Conservation (phyloP, 2,113 vertebrate species). For the Bostrychus sinensis region DNA sequence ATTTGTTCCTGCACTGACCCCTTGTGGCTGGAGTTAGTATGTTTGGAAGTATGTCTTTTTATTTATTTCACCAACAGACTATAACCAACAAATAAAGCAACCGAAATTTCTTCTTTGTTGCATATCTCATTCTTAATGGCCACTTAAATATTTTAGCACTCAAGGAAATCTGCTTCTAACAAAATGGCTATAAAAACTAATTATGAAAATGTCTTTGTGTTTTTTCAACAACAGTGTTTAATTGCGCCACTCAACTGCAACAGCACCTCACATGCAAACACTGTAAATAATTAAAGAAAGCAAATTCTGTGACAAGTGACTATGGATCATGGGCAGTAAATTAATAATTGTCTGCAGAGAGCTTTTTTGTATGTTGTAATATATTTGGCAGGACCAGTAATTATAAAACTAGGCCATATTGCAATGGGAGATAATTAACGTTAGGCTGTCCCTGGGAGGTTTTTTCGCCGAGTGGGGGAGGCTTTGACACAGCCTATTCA, state of each 20-base stretch:
- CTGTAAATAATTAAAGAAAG: conserved; percentile 60
- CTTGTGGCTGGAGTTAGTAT: too few species aligned
- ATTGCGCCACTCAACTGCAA: conserved; percentile 24
- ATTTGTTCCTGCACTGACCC: too few species aligned
- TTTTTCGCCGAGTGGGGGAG: conserved; percentile 66
- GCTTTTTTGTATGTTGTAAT: conserved; percentile 68
- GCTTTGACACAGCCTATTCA: conserved; percentile 85
- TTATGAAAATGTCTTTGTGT: conserved; percentile 31
- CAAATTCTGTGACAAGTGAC: conserved; percentile 36
- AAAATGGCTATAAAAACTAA: conserved; percentile 27
- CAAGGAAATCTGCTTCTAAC: neutral
- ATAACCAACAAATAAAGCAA: too few species aligned
- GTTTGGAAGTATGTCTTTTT: too few species aligned
- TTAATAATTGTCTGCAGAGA: conserved; percentile 60
- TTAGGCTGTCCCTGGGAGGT: conserved; percentile 78
- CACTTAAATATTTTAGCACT: neutral
- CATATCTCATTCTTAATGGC: too few species aligned
- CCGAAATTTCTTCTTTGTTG: too few species aligned
- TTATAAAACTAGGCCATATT: conserved; percentile 87
- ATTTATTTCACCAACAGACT: too few species aligned
- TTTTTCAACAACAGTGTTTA: neutral
- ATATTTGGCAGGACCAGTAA: conserved; percentile 85
- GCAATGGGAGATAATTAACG: conserved; percentile 85
- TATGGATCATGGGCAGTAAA: conserved; percentile 46
- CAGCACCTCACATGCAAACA: conserved; percentile 32